Conservation (phyloP, 1,140 invertebrate genomes). For the Wiebesia pumilae region DNA sequence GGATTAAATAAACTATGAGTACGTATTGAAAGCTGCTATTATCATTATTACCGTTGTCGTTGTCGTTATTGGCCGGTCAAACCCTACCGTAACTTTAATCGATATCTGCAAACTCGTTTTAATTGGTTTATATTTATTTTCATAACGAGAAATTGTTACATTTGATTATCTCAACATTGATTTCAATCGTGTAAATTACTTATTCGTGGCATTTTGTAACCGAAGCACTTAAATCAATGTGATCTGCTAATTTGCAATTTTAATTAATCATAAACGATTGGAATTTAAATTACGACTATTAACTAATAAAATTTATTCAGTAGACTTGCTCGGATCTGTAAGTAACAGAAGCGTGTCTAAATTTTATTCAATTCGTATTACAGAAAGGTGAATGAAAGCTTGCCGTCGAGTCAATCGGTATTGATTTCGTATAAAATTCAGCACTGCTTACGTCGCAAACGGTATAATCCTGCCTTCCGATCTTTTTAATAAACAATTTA, state of each 20-base stretch:
- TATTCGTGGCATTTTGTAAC: not conserved
- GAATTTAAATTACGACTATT: not conserved
- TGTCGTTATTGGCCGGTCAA: not conserved
- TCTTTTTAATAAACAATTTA: slow-evolving; percentile 50
- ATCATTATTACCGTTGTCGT: too few species aligned
- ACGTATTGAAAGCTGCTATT: not conserved
- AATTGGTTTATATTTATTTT: not conserved
- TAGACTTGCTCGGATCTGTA: not conserved
- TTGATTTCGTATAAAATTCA: slow-evolving; percentile 40
- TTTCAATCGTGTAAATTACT: not conserved
- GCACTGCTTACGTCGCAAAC: not conserved
- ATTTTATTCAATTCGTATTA: slow-evolving; percentile 16
- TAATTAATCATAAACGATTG: not conserved
- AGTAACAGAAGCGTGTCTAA: not conserved
- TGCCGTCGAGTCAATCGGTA: not conserved
- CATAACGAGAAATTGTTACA: not conserved
- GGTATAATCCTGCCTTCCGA: slow-evolving; percentile 2
- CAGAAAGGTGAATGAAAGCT: not conserved
- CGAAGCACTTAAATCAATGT: not conserved
- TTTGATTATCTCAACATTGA: not conserved
- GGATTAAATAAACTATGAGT: not conserved
- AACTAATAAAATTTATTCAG: not conserved
- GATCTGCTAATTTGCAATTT: not conserved
- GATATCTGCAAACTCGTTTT: not conserved
- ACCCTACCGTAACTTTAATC: not conserved